Conservation (phyloP, 2,888 invertebrate species). For the Limnephilus marmoratus region DNA sequence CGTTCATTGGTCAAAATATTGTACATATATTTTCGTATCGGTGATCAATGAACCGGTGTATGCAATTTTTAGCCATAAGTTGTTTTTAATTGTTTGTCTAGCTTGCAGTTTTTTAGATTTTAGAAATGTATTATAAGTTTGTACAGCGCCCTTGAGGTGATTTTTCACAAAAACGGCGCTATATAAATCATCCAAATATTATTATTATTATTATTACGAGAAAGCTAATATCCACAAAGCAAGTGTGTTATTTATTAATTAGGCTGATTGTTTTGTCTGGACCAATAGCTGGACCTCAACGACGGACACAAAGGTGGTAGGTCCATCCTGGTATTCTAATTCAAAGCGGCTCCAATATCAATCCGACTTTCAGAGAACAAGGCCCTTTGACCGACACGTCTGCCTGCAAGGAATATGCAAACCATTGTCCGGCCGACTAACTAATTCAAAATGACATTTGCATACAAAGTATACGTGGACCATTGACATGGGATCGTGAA, state of each 20-base stretch:
- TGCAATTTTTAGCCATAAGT: too few species aligned
- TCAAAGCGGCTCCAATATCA: background rate
- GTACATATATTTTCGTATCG: too few species aligned
- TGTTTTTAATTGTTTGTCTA: too few species aligned
- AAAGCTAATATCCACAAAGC: background rate
- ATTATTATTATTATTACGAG: too few species aligned
- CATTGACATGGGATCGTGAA: background rate
- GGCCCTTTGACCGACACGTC: background rate
- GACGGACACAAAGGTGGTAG: background rate
- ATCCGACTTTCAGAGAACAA: background rate
- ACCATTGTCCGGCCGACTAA: background rate
- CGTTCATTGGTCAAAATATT: too few species aligned
- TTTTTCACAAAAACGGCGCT: too few species aligned
- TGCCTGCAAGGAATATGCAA: too few species aligned
- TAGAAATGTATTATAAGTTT: too few species aligned
- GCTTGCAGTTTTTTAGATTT: too few species aligned
- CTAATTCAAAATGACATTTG: background rate
- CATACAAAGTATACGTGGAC: background rate
- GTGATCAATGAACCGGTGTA: too few species aligned
- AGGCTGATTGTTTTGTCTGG: background rate
- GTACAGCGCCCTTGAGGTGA: too few species aligned
- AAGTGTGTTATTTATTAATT: background rate
- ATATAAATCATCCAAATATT: too few species aligned
- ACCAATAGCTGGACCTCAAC: background rate
- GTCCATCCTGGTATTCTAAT: background rate